Base-by-base conservation (phyloP, 1,140 invertebrate genomes). In the Rhagoletis pomonella region DNA sequence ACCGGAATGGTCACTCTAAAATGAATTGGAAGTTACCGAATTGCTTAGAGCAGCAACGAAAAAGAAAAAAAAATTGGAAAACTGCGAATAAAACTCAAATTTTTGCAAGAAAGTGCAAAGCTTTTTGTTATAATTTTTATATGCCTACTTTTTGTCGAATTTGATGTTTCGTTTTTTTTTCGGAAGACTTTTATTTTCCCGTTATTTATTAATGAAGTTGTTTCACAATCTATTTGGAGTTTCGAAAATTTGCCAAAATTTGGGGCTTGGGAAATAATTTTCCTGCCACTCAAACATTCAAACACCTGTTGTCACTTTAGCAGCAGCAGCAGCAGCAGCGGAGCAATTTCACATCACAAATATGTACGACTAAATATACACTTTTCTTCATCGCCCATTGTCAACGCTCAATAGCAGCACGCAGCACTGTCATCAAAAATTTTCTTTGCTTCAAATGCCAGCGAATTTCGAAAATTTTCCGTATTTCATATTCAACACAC, bases 1-100 rank as follows among this genome's bases (percentile, higher is more conserved):
- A 81, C 73, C 47, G 73, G 73, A 81, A 81, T 81, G 73, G 73
- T 81, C 44, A 81, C 73, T 81, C 47, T 81, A 10, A 55, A 55
- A n/a, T 81, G 17, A 19, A 55, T 55, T 81, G 44, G 73, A 10
- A n/a, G 55, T 29, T 81, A 81, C 73, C 73, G 73, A 81, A 81
- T 81, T 81, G 47, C 55, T 50, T 81, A 29, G 44, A 44, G 69
- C 9, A 6, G n/a, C n/a, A 55, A 44, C 2, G 19, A 44, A 44
- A 29, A 12, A 67, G 5, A 77, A 77, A 77, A n/a, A n/a, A 14
- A 1, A 44, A 44, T 73, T n/a, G 67, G 39, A 73, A 62, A 62
- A 44, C 47, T 4, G 47, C 17, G 17, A 17, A 29, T 47, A 81
- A 81, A 58, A 2, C 4, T 3, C 7, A 73, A 47, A 19, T 58